A percentile compares a stretch with the other conserved stretches of the same genome.
phyloP scores from a whole-genome alignment of 1,140 invertebrate genomes.

The Eumeta japonica region DNA sequence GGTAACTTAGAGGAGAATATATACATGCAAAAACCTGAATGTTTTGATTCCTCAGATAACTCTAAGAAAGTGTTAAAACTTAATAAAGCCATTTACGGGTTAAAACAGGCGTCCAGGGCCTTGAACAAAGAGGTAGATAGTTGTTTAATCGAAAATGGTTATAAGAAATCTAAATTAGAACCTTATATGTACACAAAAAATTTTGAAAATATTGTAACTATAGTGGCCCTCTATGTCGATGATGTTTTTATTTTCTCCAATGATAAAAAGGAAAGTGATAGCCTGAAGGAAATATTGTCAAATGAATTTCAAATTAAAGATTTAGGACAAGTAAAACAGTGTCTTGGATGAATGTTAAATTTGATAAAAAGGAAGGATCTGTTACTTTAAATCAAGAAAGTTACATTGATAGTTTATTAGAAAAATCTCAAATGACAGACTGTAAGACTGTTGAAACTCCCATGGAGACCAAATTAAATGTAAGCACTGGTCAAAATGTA shows the following conservation, averaged over 20 bases:
- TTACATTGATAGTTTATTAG: conserved; percentile 15
- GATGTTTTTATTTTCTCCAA: conserved; percentile 33
- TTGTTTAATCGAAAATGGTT: conserved; percentile 17
- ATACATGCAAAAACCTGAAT: conserved; percentile 4
- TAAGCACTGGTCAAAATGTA: neutral
- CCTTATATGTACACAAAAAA: conserved; percentile 26
- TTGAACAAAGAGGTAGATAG: conserved; percentile 15
- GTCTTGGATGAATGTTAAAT: conserved; percentile 15
- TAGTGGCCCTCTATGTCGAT: conserved; percentile 32
- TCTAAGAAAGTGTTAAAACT: conserved; percentile 11
- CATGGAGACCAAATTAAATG: conserved; percentile 4
- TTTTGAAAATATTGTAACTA: conserved; percentile 14
- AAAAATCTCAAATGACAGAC: conserved; percentile 8
- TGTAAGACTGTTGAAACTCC: conserved; percentile 10
- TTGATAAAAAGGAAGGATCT: conserved; percentile 4
- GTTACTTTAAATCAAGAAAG: conserved; percentile 11
- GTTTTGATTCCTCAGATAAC: conserved; percentile 1
- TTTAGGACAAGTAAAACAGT: too few species aligned
- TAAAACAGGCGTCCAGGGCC: conserved; percentile 11
- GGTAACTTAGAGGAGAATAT: conserved; percentile 3
- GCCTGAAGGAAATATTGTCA: conserved; percentile 13
- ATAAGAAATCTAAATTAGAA: conserved; percentile 24
- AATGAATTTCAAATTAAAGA: conserved; percentile 21
- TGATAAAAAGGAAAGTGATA: conserved; percentile 9
- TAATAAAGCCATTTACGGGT: conserved; percentile 13